Evolutionary conservation across 2,113 vertebrate species (phyloP).

Genomic region (Zosterops hypoxanthus): DNA sequence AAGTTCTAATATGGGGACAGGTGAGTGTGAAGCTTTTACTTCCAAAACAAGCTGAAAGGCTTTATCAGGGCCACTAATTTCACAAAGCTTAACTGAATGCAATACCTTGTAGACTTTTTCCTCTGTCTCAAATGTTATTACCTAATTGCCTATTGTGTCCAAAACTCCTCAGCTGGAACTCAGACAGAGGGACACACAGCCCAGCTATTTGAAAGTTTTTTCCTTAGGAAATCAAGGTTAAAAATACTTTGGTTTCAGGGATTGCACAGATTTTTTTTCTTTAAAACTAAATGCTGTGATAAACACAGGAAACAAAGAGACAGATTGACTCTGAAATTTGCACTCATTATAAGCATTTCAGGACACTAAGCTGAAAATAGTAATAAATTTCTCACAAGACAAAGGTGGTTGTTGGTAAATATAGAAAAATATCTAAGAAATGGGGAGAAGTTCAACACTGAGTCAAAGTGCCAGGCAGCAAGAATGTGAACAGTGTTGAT

Average conservation of each 20-base stretch:
- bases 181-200: background rate
- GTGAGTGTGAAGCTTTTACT: background rate
- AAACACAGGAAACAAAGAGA: background rate
- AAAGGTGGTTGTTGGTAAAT: background rate
- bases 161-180: background rate
- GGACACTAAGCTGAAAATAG: background rate
- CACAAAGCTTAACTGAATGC: background rate
- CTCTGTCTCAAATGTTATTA: background rate
- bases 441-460: background rate
- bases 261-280: background rate
- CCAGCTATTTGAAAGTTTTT: background rate
- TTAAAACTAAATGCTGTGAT: background rate
- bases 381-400: background rate
- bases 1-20: background rate
- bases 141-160: background rate
- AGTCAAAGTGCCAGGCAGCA: background rate
- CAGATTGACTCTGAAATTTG: background rate
- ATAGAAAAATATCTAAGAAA: background rate
- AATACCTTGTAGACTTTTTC: background rate
- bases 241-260: background rate
- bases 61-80: background rate
- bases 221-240: background rate
- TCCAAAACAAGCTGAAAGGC: background rate
- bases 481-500: background rate
- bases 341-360: background rate